A percentile compares a stretch with the other conserved stretches of the same genome.
Conservation (phyloP, 2,113 vertebrate genomes). For the Benitochromis conjunctus region DNA sequence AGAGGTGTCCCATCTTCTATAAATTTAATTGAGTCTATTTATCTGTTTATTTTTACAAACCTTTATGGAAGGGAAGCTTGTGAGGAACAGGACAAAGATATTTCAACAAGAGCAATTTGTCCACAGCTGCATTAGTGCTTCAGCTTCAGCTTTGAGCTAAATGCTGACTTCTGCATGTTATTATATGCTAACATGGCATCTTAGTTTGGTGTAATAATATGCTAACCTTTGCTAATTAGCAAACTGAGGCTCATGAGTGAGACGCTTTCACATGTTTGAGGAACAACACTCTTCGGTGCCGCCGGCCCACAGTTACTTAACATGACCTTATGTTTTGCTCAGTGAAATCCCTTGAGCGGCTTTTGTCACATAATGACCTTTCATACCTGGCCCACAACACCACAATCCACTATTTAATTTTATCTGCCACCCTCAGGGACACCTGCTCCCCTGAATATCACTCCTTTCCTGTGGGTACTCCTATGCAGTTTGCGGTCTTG, state of each 20-base stretch:
- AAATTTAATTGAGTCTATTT: background rate
- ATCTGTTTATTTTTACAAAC: background rate
- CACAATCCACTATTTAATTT: constrained; percentile 54
- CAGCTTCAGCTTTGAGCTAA: background rate
- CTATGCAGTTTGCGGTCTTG: constrained; percentile 8
- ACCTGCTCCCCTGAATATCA: constrained; percentile 55
- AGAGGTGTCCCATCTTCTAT: background rate
- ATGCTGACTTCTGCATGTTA: background rate
- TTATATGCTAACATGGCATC: background rate
- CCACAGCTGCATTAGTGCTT: background rate
- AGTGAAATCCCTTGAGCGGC: constrained; percentile 52
- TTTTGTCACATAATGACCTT: constrained; percentile 65
- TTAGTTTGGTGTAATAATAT: background rate
- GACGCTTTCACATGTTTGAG: constrained; percentile 9
- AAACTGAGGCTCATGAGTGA: constrained; percentile 7
- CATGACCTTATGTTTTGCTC: constrained; percentile 65
- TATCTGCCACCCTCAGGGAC: constrained; percentile 47
- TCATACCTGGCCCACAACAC: constrained; percentile 52
- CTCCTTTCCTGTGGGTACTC: constrained; percentile 33
- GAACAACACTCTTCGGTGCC: constrained; percentile 25
- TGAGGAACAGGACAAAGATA: background rate
- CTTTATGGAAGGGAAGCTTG: background rate
- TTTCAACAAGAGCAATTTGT: background rate
- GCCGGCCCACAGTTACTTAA: constrained; percentile 34
- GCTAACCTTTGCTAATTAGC: background rate